Evolutionary conservation across 2,797 vertebrate genomes (phyloP).

Genomic region (Holocentrus rufus): DNA sequence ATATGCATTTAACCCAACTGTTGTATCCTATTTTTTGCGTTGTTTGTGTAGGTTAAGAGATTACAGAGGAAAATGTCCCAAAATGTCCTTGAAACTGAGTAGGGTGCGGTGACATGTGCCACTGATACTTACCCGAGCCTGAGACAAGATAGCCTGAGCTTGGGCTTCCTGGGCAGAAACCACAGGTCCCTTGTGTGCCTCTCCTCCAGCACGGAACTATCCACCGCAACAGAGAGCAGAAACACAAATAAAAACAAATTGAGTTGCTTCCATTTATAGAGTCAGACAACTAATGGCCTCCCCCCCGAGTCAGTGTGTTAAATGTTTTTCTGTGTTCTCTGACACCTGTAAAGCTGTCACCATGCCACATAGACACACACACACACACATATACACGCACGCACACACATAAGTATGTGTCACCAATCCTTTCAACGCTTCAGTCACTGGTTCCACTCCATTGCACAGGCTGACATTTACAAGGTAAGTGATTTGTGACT

Average conservation of each 20-base stretch:
- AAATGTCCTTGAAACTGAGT: neutral
- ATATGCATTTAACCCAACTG: neutral
- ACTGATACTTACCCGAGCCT: slow-evolving; percentile 89
- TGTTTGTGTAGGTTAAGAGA: too few relatives aligned
- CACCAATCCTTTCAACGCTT: slow-evolving; percentile 60
- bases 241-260: slow-evolving; percentile 54
- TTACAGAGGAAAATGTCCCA: neutral
- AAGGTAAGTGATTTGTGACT: slow-evolving; percentile 73
- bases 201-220: slow-evolving; percentile 95
- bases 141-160: slow-evolving; percentile 96
- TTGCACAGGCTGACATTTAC: slow-evolving; percentile 76
- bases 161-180: slow-evolving; percentile 96
- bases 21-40: too few relatives aligned
- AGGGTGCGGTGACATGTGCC: neutral
- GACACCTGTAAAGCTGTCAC: slow-evolving; percentile 56
- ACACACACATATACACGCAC: slow-evolving; percentile 13
- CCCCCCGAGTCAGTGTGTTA: slow-evolving; percentile 32
- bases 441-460: slow-evolving; percentile 72
- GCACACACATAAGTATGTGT: slow-evolving; percentile 46
- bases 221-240: slow-evolving; percentile 43
- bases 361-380: slow-evolving; percentile 16
- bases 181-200: slow-evolving; percentile 92
- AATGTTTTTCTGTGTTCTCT: slow-evolving; percentile 23
- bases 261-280: slow-evolving; percentile 50
- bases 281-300: slow-evolving; percentile 24